phyloP scores from a whole-genome alignment of 2,113 vertebrate species.

The Microtus ochrogaster region DNA sequence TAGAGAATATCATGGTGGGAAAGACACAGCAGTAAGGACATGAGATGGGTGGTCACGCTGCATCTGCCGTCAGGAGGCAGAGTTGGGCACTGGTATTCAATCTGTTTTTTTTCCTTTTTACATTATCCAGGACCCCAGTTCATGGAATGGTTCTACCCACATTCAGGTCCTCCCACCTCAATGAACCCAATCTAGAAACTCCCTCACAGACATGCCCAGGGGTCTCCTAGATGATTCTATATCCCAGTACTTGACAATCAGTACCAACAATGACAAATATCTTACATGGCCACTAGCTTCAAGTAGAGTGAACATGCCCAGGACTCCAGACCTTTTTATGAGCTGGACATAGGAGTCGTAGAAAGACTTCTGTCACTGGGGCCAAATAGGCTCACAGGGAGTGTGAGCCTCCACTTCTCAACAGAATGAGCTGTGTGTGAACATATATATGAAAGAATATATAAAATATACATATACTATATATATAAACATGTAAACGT shows the following conservation, averaged over 20 bases:
- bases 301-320: not conserved
- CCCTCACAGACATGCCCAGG: not conserved
- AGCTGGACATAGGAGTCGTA: not conserved
- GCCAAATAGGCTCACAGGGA: not conserved
- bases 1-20: fast-evolving
- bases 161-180: not conserved
- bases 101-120: not conserved
- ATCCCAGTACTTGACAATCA: not conserved
- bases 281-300: not conserved
- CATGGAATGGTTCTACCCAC: no score
- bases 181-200: not conserved
- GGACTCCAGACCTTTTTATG: not conserved
- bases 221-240: not conserved
- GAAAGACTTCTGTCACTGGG: not conserved
- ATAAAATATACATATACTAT: not conserved
- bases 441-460: not conserved
- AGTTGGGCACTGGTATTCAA: not conserved
- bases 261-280: not conserved
- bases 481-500: not conserved
- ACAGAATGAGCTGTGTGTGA: not conserved
- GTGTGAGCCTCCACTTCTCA: not conserved
- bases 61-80: not conserved
- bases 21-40: not conserved
- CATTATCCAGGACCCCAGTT: not conserved
- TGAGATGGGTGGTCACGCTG: not conserved